A percentile compares a stretch with the other conserved stretches of the same genome.
Evolutionary conservation across 30 jellyfish, hydroid and myxozoan genomes (phyloP).

Genomic region (Cassiopea xamachana): DNA sequence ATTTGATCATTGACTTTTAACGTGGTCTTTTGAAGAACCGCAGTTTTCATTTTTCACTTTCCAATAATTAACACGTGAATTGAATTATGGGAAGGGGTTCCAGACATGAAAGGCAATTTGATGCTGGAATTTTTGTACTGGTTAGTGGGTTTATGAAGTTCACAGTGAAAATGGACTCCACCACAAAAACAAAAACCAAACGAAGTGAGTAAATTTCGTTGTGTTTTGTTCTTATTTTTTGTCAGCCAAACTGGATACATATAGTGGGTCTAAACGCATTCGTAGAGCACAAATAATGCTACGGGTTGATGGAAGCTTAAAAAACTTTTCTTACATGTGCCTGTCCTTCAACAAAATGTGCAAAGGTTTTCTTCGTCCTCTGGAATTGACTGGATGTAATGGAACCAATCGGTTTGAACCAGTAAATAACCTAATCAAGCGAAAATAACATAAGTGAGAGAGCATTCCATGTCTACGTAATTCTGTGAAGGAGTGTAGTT

Average conservation of each 20-base stretch:
- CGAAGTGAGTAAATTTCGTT: not conserved
- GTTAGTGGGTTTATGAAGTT: too few species aligned
- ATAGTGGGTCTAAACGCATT: not conserved
- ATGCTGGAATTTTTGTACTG: too few species aligned
- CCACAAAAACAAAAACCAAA: not conserved
- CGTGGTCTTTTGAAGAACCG: too few species aligned
- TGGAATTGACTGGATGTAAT: constrained; percentile 49
- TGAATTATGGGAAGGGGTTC: too few species aligned
- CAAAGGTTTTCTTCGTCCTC: constrained; percentile 4
- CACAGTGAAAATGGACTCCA: not conserved
- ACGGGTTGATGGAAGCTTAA: not conserved
- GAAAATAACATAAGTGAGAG: too few species aligned
- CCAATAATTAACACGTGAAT: too few species aligned
- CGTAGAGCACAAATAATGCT: not conserved
- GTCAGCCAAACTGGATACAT: not conserved
- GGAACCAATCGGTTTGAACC: constrained; percentile 61
- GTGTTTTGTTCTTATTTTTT: too few species aligned
- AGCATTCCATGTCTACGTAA: too few species aligned
- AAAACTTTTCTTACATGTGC: constrained; percentile 13
- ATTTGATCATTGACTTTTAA: too few species aligned
- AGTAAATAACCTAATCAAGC: constrained; percentile 48
- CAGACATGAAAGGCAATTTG: too few species aligned
- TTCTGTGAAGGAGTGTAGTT: too few species aligned
- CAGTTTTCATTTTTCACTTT: too few species aligned
- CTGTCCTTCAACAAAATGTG: constrained; percentile 29